These are phyloP conservation scores for Wiebesia pumilae DNA, from an alignment of 1,140 invertebrate genomes.

Conservation along the genomic window DNA sequence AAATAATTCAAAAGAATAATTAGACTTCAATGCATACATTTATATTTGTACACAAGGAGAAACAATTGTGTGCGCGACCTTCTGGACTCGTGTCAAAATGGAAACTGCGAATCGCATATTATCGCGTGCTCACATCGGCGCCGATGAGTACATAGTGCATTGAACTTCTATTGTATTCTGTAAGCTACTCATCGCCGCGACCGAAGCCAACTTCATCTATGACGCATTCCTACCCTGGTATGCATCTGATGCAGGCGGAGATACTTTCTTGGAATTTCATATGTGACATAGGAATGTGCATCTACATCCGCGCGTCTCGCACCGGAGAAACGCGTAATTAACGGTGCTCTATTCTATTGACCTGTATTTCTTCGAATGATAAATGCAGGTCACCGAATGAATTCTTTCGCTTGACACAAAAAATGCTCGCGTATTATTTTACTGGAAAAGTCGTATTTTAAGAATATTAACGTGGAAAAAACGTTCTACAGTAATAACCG, in stretches of 20 bases:
- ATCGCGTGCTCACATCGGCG: background rate
- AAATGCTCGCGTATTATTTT: background rate
- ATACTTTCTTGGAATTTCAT: background rate
- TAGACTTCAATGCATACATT: background rate
- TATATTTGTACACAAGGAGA: background rate
- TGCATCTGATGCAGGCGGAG: background rate
- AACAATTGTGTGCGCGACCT: background rate
- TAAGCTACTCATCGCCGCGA: background rate
- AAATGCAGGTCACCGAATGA: background rate
- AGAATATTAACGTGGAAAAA: too few relatives aligned
- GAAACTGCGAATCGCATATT: background rate
- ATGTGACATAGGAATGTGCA: background rate
- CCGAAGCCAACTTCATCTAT: background rate
- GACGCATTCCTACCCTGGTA: background rate
- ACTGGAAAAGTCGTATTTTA: background rate
- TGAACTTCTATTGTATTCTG: slow-evolving; percentile 20
- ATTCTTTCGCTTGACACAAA: background rate
- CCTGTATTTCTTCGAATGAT: background rate
- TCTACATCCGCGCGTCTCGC: background rate
- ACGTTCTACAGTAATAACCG: too few relatives aligned
- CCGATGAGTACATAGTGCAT: background rate
- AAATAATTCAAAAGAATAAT: background rate
- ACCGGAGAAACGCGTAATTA: background rate
- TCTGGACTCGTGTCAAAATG: background rate
- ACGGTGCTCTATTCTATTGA: background rate